Evolutionary conservation across 2,797 vertebrate species (phyloP).

Genomic region (Macropus fuliginosus): DNA sequence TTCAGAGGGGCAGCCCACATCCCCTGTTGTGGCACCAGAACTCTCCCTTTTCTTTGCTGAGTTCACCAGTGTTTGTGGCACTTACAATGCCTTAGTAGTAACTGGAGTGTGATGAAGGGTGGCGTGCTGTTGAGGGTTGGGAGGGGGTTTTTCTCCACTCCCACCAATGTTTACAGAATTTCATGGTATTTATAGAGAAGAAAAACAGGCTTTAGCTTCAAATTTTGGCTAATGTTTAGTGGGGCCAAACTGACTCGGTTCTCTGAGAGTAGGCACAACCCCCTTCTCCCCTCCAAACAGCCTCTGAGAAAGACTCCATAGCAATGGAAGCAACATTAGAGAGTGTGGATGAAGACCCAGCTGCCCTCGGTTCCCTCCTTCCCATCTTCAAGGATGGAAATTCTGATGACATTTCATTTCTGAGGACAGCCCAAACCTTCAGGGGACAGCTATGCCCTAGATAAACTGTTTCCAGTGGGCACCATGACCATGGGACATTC

Average conservation of each 20-base stretch:
- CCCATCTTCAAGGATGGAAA: neutral
- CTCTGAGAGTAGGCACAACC: neutral
- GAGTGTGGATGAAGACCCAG: neutral
- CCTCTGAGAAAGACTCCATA: neutral
- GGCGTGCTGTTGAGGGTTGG: neutral
- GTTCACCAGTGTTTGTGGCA: neutral
- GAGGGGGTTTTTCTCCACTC: neutral
- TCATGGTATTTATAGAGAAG: neutral
- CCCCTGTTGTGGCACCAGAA: neutral
- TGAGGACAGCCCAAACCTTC: neutral
- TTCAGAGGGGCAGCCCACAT: neutral
- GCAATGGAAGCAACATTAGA: neutral
- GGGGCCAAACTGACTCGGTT: neutral
- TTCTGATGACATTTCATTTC: neutral
- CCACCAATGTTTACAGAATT: neutral
- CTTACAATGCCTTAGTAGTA: neutral
- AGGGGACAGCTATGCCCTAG: neutral
- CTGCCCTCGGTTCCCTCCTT: neutral
- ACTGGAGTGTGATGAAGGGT: neutral
- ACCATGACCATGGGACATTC: neutral
- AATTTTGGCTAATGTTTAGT: neutral
- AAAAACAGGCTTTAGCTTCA: neutral
- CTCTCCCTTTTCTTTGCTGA: neutral
- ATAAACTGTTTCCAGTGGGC: neutral
- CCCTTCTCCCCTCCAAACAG: neutral